phyloP scores from a whole-genome alignment of 2,888 invertebrate genomes.

The Ennomos erosarius region DNA sequence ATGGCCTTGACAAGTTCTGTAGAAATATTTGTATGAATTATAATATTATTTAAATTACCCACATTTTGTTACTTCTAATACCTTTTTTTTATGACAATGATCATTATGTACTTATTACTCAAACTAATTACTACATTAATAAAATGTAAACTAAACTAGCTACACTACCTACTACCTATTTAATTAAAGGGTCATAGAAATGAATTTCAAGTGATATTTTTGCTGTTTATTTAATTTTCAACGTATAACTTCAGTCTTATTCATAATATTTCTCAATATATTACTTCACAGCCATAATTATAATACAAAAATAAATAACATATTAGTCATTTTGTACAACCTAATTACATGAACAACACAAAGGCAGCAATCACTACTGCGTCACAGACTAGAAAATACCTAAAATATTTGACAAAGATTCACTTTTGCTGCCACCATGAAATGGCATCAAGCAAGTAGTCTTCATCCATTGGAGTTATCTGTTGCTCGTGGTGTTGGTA shows the following conservation, averaged over 20 bases:
- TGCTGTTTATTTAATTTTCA: constrained; percentile 36
- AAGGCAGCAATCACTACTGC: background rate
- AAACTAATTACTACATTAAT: too few species aligned
- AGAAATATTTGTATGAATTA: too few species aligned
- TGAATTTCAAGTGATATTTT: too few species aligned
- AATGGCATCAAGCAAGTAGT: constrained; percentile 93
- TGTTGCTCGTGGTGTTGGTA: constrained; percentile 68
- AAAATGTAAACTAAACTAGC: too few species aligned
- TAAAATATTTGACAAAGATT: constrained; percentile 30
- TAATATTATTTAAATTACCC: too few species aligned
- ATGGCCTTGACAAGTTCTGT: too few species aligned
- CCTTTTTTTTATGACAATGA: too few species aligned
- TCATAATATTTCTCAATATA: constrained; percentile 25
- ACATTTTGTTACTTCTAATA: too few species aligned
- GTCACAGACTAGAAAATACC: constrained; percentile 57
- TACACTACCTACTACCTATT: too few species aligned
- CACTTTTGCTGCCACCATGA: constrained; percentile 91
- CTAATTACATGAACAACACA: constrained; percentile 22
- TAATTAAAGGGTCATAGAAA: constrained; percentile 34
- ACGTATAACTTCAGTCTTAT: constrained; percentile 10
- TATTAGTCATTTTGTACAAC: constrained; percentile 9
- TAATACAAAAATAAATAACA: constrained; percentile 25
- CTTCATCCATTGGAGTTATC: constrained; percentile 90
- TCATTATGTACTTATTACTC: too few species aligned
- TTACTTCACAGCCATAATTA: constrained; percentile 36